Percentiles rank a stretch among this genome's conserved stretches.
Conservation (phyloP, 2,888 invertebrate species). For the Acheta domesticus region DNA sequence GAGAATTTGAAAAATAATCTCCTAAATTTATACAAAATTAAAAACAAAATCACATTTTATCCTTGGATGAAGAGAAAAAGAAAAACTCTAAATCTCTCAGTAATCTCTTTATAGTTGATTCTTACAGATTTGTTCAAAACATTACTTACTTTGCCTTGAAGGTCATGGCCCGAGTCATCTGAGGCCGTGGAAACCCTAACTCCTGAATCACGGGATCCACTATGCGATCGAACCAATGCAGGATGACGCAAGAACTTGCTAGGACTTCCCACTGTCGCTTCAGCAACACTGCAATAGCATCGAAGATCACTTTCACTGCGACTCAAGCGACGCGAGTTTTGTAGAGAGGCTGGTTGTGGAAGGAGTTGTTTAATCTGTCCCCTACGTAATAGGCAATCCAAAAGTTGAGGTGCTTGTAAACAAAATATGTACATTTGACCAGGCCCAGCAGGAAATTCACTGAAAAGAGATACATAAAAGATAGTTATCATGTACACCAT, state of each 20-base stretch:
- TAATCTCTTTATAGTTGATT: too few species aligned
- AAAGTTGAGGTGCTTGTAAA: constrained; percentile 48
- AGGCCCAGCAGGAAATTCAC: constrained; percentile 53
- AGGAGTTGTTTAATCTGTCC: constrained; percentile 29
- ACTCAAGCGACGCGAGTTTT: constrained; percentile 47
- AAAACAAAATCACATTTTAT: too few species aligned
- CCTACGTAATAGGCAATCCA: constrained; percentile 46
- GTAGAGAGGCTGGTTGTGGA: constrained; percentile 33
- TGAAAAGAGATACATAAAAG: constrained; percentile 40
- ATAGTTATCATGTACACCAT: too few species aligned
- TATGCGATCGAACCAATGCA: constrained; percentile 37
- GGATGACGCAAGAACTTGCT: not conserved
- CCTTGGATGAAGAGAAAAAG: too few species aligned
- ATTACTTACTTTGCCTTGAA: constrained; percentile 43
- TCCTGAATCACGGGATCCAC: constrained; percentile 47
- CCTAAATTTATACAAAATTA: too few species aligned
- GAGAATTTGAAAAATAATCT: too few species aligned
- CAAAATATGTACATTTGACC: constrained; percentile 55
- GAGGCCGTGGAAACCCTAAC: constrained; percentile 46
- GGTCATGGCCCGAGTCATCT: constrained; percentile 44
- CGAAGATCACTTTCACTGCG: constrained; percentile 53
- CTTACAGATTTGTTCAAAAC: too few species aligned
- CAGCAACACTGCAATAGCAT: constrained; percentile 21
- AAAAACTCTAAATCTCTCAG: too few species aligned
- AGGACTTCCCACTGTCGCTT: not conserved